Percentiles rank a stretch among this genome's conserved stretches.
Conservation (phyloP, 1,140 invertebrate species). For the Lucilia cuprina region DNA sequence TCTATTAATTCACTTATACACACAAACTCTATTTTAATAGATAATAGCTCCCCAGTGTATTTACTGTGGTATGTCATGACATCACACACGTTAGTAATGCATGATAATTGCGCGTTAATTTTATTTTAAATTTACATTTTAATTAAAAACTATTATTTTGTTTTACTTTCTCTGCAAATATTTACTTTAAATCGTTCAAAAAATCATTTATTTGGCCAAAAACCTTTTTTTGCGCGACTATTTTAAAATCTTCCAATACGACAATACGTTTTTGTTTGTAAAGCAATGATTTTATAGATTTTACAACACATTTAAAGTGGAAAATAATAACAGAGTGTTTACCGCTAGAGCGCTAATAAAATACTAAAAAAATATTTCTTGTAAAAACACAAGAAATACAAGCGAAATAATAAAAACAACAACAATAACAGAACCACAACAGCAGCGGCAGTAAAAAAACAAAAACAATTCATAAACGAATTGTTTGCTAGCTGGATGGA, state of each 20-base stretch:
- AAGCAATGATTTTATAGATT: background rate
- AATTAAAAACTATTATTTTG: background rate
- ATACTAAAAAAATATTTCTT: conserved; percentile 23
- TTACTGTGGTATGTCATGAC: background rate
- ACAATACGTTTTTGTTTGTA: background rate
- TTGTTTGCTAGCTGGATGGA: conserved; percentile 21
- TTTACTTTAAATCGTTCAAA: background rate
- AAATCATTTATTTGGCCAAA: background rate
- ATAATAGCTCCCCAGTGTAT: background rate
- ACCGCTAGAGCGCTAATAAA: conserved; percentile 26
- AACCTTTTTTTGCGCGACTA: too few relatives aligned
- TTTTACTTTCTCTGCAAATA: background rate
- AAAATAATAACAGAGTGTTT: conserved; percentile 5
- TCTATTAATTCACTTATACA: too few relatives aligned
- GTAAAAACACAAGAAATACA: conserved; percentile 6
- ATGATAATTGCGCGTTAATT: background rate
- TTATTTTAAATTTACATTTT: background rate
- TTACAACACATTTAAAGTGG: background rate
- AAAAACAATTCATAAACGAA: conserved; percentile 7
- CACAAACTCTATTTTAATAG: background rate
- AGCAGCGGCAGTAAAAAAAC: background rate
- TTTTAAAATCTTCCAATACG: too few relatives aligned
- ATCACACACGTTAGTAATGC: background rate
- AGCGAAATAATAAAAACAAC: background rate
- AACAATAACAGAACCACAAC: background rate